A percentile compares a stretch with the other conserved stretches of the same genome.
Evolutionary conservation across 1,140 invertebrate genomes (phyloP).

Genomic region (Leptopilina boulardi): DNA sequence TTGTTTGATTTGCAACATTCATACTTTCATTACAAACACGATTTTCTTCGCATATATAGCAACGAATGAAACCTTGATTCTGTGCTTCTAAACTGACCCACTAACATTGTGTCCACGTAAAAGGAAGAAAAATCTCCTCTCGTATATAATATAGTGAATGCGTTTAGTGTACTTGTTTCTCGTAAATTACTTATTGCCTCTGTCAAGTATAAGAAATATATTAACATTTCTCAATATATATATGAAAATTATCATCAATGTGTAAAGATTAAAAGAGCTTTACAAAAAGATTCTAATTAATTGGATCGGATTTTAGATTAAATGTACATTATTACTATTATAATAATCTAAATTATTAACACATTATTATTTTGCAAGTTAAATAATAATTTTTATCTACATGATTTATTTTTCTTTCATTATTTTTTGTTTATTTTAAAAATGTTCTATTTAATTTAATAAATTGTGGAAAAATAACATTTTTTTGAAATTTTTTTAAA

Average conservation of each 20-base stretch:
- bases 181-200: not conserved
- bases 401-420: no score
- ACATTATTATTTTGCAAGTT: not conserved
- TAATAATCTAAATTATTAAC: not conserved
- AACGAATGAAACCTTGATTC: conserved; percentile 25
- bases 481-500: no score
- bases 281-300: not conserved
- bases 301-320: conserved; percentile 1
- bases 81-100: conserved; percentile 50
- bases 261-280: not conserved
- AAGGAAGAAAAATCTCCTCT: conserved; percentile 49
- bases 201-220: not conserved
- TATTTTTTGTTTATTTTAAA: no score
- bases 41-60: not conserved
- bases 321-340: not conserved
- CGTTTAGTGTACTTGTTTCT: not conserved
- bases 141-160: not conserved
- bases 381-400: not conserved
- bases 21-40: not conserved
- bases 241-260: not conserved
- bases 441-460: no score
- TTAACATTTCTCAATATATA: not conserved
- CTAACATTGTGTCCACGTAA: conserved; percentile 55
- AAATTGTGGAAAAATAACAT: no score
- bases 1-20: conserved; percentile 1